These are phyloP conservation scores for Lucilia sericata DNA, from an alignment of 1,140 invertebrate genomes.

Conservation along the genomic window DNA sequence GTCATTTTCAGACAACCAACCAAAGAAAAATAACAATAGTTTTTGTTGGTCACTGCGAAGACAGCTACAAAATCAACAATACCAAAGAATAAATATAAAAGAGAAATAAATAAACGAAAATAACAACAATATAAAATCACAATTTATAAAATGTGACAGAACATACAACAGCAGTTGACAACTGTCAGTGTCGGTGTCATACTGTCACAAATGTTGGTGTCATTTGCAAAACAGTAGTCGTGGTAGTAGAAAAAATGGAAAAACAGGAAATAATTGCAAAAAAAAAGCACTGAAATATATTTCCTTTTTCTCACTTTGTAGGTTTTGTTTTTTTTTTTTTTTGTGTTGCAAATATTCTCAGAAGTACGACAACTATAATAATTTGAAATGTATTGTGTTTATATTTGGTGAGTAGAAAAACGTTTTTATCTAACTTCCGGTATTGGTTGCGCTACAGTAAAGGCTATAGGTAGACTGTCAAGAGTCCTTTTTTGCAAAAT, in stretches of 20 bases:
- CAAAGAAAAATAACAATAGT: neutral
- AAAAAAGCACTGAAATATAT: neutral
- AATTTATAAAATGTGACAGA: conserved; percentile 17
- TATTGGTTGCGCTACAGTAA: no score
- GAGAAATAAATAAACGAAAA: neutral
- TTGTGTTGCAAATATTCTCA: neutral
- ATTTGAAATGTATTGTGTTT: neutral
- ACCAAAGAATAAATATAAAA: neutral
- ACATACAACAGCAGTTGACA: conserved; percentile 10
- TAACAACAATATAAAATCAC: neutral
- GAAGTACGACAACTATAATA: neutral
- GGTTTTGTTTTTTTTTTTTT: neutral
- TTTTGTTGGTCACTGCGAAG: conserved; percentile 1
- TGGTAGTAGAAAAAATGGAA: neutral
- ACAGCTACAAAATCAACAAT: neutral
- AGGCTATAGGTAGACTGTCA: no score
- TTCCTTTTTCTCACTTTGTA: neutral
- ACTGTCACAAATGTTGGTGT: conserved; percentile 15
- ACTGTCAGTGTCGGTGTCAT: conserved; percentile 9
- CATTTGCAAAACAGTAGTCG: neutral
- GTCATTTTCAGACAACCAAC: neutral
- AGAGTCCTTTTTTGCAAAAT: no score
- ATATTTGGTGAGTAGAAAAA: no score
- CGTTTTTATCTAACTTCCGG: no score
- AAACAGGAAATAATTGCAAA: neutral